These are phyloP conservation scores for Pogonocichla stellata DNA, from an alignment of 2,113 vertebrate species.

Conservation along the genomic window DNA sequence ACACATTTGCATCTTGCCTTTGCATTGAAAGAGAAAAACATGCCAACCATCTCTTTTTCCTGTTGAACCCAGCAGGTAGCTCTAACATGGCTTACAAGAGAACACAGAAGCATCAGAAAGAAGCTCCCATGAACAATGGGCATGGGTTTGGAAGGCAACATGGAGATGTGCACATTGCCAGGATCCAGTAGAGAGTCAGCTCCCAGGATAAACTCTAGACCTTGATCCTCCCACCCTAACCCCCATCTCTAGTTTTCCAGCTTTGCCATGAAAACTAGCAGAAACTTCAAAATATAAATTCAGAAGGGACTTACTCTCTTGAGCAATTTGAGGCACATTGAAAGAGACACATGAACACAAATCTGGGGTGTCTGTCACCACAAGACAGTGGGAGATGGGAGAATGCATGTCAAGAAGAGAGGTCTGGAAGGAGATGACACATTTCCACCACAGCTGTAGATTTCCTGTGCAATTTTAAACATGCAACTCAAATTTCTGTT, in stretches of 20 bases:
- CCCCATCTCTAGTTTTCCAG: background rate
- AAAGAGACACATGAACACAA: background rate
- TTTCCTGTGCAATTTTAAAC: background rate
- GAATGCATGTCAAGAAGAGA: background rate
- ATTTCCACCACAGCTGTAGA: background rate
- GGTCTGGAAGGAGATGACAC: background rate
- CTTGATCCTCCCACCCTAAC: accelerated
- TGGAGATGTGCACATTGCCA: background rate
- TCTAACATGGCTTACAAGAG: background rate
- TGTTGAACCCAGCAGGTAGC: background rate
- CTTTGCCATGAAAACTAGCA: background rate
- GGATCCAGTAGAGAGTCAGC: background rate
- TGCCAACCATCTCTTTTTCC: background rate
- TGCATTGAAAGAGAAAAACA: background rate
- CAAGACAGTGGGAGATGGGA: background rate
- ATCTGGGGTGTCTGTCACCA: background rate
- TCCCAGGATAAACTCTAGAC: background rate
- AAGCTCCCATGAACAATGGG: background rate
- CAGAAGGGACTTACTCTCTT: background rate
- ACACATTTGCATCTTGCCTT: background rate
- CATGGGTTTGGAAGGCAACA: background rate
- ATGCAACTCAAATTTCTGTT: background rate
- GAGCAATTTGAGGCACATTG: background rate
- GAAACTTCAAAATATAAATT: background rate
- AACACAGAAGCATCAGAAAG: background rate